Evolutionary conservation across 2,797 vertebrate genomes (phyloP).

Genomic region (Emys orbicularis): DNA sequence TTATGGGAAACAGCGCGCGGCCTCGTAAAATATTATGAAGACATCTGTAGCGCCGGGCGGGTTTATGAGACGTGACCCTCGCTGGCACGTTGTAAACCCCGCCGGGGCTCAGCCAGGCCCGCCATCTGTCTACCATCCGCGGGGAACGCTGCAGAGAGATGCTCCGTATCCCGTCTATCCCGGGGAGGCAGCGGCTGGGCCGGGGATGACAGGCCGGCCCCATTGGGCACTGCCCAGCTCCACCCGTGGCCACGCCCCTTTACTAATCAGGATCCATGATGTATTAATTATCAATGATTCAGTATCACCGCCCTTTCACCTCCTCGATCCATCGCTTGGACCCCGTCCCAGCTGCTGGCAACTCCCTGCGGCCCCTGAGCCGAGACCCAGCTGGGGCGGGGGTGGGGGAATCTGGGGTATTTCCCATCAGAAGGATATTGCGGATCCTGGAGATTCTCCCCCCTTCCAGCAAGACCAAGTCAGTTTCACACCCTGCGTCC

Average conservation of each 20-base stretch:
- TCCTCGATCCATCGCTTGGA: not conserved
- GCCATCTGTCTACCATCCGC: not conserved
- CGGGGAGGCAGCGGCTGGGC: not conserved
- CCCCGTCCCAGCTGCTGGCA: not conserved
- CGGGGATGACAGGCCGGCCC: not conserved
- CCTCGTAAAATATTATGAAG: constrained; percentile 81
- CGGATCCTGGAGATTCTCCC: not conserved
- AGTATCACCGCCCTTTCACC: not conserved
- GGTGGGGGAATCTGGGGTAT: not conserved
- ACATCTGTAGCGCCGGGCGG: constrained; percentile 81
- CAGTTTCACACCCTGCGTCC: not conserved
- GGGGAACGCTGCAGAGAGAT: too few relatives aligned
- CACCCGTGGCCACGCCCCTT: not conserved
- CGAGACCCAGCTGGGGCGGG: not conserved
- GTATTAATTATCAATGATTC: not conserved
- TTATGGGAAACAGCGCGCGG: constrained; percentile 71
- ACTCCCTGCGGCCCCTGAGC: too few relatives aligned
- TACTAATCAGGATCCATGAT: not conserved
- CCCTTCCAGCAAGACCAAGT: not conserved
- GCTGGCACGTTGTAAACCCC: constrained; percentile 55
- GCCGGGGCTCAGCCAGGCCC: not conserved
- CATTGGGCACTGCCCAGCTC: not conserved
- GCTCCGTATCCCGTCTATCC: not conserved
- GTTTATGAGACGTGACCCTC: constrained; percentile 80
- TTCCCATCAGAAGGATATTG: not conserved